These are phyloP conservation scores for Zoanthus solanderi DNA, from an alignment of 92 coral and sea anemone species.

Conservation along the genomic window DNA sequence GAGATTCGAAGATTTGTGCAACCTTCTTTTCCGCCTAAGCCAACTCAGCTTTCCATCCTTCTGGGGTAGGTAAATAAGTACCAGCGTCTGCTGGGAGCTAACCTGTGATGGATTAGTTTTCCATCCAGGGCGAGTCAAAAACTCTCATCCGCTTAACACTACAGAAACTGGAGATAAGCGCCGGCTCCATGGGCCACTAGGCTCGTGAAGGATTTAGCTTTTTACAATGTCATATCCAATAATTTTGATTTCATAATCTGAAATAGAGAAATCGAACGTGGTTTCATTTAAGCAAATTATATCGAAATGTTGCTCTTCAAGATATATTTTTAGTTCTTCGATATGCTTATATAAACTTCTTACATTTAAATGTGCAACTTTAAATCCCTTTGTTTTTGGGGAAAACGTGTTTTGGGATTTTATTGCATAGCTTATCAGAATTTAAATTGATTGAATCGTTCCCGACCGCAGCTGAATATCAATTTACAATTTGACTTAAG, in stretches of 20 bases:
- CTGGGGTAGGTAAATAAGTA: too few species aligned
- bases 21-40: too few species aligned
- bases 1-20: too few species aligned
- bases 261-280: conserved; percentile 36
- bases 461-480: too few species aligned
- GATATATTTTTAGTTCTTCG: conserved; percentile 50
- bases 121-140: too few species aligned
- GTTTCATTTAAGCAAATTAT: conserved; percentile 35
- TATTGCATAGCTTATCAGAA: conserved; percentile 15
- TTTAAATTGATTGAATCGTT: conserved; percentile 17
- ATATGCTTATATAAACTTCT: conserved; percentile 52
- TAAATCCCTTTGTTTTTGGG: conserved; percentile 39
- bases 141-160: too few species aligned
- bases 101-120: too few species aligned
- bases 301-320: conserved; percentile 33
- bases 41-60: too few species aligned
- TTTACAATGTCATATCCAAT: conserved; percentile 1
- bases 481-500: background rate
- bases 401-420: conserved; percentile 24
- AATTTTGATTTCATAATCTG: conserved; percentile 32
- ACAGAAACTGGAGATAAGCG: too few species aligned
- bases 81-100: too few species aligned
- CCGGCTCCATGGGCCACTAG: too few species aligned
- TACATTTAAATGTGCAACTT: conserved; percentile 39
- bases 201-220: background rate